These are phyloP conservation scores for Oryzaephilus surinamensis DNA, from an alignment of 1,140 invertebrate species.

Conservation along the genomic window DNA sequence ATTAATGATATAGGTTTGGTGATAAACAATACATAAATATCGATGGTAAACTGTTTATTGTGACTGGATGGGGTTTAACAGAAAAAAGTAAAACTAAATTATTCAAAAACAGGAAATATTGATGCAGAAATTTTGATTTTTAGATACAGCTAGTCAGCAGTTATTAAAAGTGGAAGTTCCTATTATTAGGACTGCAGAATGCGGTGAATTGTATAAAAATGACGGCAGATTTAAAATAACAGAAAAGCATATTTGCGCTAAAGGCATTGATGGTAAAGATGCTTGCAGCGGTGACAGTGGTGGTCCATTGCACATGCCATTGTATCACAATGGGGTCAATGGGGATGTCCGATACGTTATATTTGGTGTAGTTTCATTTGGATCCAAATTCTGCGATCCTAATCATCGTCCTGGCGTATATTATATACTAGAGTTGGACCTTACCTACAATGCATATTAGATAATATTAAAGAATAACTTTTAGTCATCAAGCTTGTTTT, in stretches of 20 bases:
- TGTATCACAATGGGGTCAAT: slow-evolving; percentile 31
- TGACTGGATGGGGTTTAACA: slow-evolving; percentile 52
- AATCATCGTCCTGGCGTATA: slow-evolving; percentile 46
- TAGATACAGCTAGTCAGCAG: slow-evolving; percentile 31
- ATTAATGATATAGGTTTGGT: slow-evolving; percentile 50
- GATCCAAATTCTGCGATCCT: slow-evolving; percentile 38
- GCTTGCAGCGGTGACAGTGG: slow-evolving; percentile 37
- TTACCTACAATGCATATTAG: slow-evolving; percentile 52
- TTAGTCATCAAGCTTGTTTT: too few species aligned
- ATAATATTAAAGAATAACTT: slow-evolving; percentile 42
- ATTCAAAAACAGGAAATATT: slow-evolving; percentile 26
- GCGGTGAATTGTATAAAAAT: slow-evolving; percentile 21
- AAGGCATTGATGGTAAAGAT: slow-evolving; percentile 37
- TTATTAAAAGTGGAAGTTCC: slow-evolving; percentile 41
- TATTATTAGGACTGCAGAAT: too few species aligned
- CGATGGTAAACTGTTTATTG: slow-evolving; percentile 29
- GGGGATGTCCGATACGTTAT: slow-evolving; percentile 20
- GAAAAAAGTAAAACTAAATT: slow-evolving; percentile 36
- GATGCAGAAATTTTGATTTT: too few species aligned
- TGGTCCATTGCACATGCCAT: slow-evolving; percentile 31
- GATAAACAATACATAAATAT: slow-evolving; percentile 23
- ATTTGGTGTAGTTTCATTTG: slow-evolving; percentile 39
- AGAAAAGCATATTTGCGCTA: slow-evolving; percentile 46
- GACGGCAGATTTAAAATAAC: slow-evolving; percentile 21
- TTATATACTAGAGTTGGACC: slow-evolving; percentile 46